phyloP scores from a whole-genome alignment of 1,140 invertebrate genomes.

The Pristionchus pacificus region DNA sequence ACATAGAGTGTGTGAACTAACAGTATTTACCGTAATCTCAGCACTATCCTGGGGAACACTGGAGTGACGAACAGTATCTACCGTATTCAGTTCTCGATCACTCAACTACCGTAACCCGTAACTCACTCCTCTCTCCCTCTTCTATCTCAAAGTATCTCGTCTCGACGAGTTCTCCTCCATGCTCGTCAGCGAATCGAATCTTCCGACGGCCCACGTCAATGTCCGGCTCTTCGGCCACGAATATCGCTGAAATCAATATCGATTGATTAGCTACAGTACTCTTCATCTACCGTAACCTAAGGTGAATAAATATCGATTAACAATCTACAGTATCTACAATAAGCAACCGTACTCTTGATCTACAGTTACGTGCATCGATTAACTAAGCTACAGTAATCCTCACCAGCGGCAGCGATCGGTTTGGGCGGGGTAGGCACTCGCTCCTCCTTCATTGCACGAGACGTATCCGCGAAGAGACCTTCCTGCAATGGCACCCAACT shows the following conservation, averaged over 20 bases:
- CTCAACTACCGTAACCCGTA: not conserved
- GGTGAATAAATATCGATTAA: too few species aligned
- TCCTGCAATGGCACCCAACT: too few species aligned
- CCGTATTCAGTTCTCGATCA: not conserved
- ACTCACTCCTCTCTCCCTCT: slow-evolving; percentile 23
- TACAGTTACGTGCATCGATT: too few species aligned
- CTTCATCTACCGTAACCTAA: too few species aligned
- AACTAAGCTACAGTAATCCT: too few species aligned
- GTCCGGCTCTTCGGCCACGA: not conserved
- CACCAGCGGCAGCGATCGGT: too few species aligned
- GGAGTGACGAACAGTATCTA: not conserved
- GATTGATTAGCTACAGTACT: too few species aligned
- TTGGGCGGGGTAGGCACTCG: too few species aligned
- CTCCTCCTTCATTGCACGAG: not conserved
- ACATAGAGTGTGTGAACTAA: not conserved
- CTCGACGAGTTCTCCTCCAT: slow-evolving; percentile 6
- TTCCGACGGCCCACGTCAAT: not conserved
- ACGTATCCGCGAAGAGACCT: not conserved
- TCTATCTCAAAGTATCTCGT: slow-evolving; percentile 19
- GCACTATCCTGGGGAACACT: not conserved
- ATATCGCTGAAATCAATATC: not conserved
- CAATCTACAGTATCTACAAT: too few species aligned
- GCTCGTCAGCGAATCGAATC: slow-evolving; percentile 18
- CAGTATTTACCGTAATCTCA: not conserved
- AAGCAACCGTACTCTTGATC: too few species aligned